These are phyloP conservation scores for Clarias platycephalus DNA, from an alignment of 2,797 vertebrate species.

Conservation along the genomic window DNA sequence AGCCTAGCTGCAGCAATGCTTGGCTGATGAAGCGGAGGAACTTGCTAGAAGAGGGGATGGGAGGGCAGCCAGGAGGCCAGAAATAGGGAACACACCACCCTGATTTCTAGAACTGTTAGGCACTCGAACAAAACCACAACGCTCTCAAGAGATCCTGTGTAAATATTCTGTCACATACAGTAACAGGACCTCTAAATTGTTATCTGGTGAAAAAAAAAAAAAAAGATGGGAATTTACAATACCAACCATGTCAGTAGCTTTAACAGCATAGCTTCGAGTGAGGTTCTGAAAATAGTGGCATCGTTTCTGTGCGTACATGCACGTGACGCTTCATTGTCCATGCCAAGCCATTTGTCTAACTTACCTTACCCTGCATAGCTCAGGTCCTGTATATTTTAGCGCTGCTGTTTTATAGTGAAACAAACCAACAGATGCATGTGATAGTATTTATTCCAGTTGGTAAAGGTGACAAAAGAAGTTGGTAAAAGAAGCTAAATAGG, in stretches of 20 bases:
- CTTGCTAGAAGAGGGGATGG: slow-evolving; percentile 54
- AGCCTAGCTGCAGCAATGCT: slow-evolving; percentile 37
- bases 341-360: too few relatives aligned
- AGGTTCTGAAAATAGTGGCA: too few relatives aligned
- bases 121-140: slow-evolving; percentile 73
- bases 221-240: background rate
- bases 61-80: slow-evolving; percentile 67
- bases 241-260: background rate
- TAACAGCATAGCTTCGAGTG: too few relatives aligned
- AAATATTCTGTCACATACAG: background rate
- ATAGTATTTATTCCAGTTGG: too few relatives aligned
- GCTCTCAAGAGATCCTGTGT: slow-evolving; percentile 19
- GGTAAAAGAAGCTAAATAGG: too few relatives aligned
- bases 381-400: too few relatives aligned
- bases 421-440: too few relatives aligned
- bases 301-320: too few relatives aligned
- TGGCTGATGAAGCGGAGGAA: slow-evolving; percentile 35
- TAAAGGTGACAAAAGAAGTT: too few relatives aligned
- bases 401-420: too few relatives aligned
- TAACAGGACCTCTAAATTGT: slow-evolving; percentile 15
- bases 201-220: background rate
- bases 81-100: slow-evolving; percentile 65
- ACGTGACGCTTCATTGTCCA: too few relatives aligned
- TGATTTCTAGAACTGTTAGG: slow-evolving; percentile 72
- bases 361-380: too few relatives aligned